Base-by-base conservation (phyloP, 1,140 invertebrate species). In the Drosophila kikkawai region DNA sequence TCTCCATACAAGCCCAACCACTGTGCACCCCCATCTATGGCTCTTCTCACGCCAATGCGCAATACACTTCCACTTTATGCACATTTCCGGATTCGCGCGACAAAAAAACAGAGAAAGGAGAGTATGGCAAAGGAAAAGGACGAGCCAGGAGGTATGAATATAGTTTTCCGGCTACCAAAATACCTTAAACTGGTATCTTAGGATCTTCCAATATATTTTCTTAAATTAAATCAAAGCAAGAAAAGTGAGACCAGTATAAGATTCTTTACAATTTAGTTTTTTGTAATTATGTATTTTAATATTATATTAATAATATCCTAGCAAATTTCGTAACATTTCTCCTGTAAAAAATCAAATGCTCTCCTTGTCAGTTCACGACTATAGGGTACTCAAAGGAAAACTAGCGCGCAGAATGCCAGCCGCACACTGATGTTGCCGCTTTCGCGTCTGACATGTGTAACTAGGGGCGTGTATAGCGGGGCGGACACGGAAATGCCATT, bases 41-140 rank as follows among this genome's bases (percentile, higher is more conserved):
- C 50, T 56, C 70, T 64, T 75, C 75, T 69, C 75, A 78, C 56
- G 68, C 61, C 69, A 66, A 83, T 80, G 80, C 73, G 75, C 81
- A 75, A 87, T 88, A 84, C 84, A 88, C 80, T 88, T 88, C 86
- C 83, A 82, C 83, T 87, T 87, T 87, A 79, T 88, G 86, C 85
- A 90, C 84, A 86, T 86, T 87, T 87, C 80, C 80, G 84, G 47
- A 79, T 78, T 68, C 57, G 51, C 83, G 60, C 55, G 71, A 45
- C 75, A 65, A 51, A 65, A 75, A 76, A 75, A 13, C 53, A n/a
- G 37, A 7, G 13, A 45, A 67, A n/a, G 39, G 0, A 34, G 19
- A 17, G 37, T 17, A 44, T 15, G 13, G 13, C 13, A 29, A 17
- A 36, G 26, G 11, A 22, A 34, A 4, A 17, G 36, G 42, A 73